Percentiles rank a stretch among this genome's conserved stretches.
Conservation (phyloP, 2,888 invertebrate species). For the Dasypolia templi region DNA sequence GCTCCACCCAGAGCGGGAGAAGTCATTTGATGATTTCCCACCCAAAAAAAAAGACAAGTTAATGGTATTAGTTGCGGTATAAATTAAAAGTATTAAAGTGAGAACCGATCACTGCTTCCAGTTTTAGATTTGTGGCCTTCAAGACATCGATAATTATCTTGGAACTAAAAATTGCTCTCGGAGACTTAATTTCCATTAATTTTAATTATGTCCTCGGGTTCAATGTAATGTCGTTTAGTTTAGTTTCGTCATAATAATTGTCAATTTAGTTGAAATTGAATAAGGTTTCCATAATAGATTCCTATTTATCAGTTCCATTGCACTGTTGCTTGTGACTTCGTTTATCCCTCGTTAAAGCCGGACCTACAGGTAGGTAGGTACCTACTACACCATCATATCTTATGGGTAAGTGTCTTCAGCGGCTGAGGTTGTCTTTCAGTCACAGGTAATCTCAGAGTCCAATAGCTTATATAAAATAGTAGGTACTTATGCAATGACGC, state of each 20-base stretch:
- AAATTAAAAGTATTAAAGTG: slow-evolving; percentile 29
- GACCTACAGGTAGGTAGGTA: too few relatives aligned
- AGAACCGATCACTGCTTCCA: slow-evolving; percentile 21
- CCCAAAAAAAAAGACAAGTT: too few relatives aligned
- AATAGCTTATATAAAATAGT: too few relatives aligned
- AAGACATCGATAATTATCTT: slow-evolving; percentile 25
- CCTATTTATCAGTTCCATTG: not conserved
- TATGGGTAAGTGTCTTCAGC: not conserved
- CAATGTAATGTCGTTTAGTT: not conserved
- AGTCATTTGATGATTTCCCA: too few relatives aligned
- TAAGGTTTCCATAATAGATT: not conserved
- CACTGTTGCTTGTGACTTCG: not conserved
- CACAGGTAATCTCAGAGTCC: not conserved
- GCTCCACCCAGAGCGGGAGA: too few relatives aligned
- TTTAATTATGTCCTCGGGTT: slow-evolving; percentile 10
- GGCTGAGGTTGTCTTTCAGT: not conserved
- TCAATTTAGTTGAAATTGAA: not conserved
- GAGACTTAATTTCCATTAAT: slow-evolving; percentile 12
- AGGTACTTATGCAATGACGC: too few relatives aligned
- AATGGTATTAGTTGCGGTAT: slow-evolving; percentile 45
- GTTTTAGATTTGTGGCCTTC: slow-evolving; percentile 14
- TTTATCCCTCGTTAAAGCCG: not conserved
- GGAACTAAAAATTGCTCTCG: slow-evolving; percentile 3
- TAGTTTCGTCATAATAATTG: slow-evolving; percentile 4
- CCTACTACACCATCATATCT: not conserved